Conservation (phyloP, 2,888 invertebrate genomes). For the Lacanobia wlatinum region DNA sequence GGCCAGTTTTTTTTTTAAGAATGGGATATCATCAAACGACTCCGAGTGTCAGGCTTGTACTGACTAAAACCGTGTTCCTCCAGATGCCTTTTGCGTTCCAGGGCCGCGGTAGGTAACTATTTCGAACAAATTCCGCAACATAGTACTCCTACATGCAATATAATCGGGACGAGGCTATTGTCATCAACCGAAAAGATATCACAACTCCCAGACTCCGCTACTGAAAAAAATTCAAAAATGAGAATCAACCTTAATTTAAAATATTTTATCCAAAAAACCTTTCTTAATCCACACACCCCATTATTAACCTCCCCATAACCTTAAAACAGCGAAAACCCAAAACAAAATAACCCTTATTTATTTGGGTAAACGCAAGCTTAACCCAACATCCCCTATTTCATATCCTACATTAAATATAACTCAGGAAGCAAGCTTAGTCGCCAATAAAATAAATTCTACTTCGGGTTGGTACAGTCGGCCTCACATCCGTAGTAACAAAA, state of each 20-base stretch:
- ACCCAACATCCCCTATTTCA: slow-evolving; percentile 9
- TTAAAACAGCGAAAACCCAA: background rate
- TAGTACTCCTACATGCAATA: no score
- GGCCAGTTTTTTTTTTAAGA: no score
- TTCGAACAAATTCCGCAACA: no score
- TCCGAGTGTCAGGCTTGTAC: no score
- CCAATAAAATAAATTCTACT: slow-evolving; percentile 34
- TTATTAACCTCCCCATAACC: slow-evolving; percentile 9
- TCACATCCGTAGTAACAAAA: background rate
- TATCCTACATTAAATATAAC: slow-evolving; percentile 24
- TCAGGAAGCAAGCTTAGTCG: slow-evolving; percentile 18
- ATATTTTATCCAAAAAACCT: background rate
- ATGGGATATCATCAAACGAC: no score
- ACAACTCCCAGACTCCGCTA: no score
- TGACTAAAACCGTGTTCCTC: no score
- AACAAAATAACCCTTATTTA: slow-evolving; percentile 34
- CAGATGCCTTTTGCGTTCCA: no score
- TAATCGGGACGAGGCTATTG: no score
- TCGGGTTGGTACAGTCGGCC: background rate
- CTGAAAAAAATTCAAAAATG: no score
- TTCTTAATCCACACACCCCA: slow-evolving; percentile 1
- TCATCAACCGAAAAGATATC: no score
- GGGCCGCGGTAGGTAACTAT: no score
- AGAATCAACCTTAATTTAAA: background rate
- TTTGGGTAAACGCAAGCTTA: slow-evolving; percentile 27